Percentiles rank a stretch among this genome's conserved stretches.
These are phyloP conservation scores for Mustelus asterias DNA, from an alignment of 2,113 vertebrate species.

Conservation along the genomic window DNA sequence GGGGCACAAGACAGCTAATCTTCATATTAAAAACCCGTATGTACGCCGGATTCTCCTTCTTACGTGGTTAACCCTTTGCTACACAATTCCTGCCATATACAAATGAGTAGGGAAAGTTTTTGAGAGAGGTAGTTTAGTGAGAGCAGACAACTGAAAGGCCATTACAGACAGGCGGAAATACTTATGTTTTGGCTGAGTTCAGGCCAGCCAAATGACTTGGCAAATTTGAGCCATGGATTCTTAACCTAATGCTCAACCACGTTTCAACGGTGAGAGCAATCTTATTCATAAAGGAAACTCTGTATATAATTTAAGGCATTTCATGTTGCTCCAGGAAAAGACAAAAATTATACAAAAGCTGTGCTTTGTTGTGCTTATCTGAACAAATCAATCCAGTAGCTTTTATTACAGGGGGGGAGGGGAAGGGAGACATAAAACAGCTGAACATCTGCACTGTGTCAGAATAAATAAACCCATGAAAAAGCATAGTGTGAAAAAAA, in stretches of 20 bases:
- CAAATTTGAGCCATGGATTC: background rate
- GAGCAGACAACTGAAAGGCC: background rate
- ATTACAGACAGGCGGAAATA: background rate
- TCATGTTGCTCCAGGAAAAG: background rate
- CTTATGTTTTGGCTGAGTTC: background rate
- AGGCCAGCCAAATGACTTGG: background rate
- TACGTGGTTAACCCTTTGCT: background rate
- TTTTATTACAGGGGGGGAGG: background rate
- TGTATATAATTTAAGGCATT: background rate
- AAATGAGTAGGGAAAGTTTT: background rate
- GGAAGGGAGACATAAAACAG: background rate
- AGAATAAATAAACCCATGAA: background rate
- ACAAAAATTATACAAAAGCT: background rate
- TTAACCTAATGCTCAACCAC: background rate
- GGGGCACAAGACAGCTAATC: background rate
- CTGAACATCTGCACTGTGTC: background rate
- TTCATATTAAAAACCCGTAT: background rate
- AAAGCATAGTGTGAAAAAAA: background rate
- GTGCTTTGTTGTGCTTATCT: background rate
- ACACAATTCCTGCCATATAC: background rate
- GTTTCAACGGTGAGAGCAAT: background rate
- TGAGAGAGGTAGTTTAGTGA: background rate
- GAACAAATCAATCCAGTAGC: background rate
- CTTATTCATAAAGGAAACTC: background rate
- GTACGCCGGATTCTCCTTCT: background rate